Conservation (phyloP, 1,140 invertebrate genomes). For the Bombus vancouverensis region DNA sequence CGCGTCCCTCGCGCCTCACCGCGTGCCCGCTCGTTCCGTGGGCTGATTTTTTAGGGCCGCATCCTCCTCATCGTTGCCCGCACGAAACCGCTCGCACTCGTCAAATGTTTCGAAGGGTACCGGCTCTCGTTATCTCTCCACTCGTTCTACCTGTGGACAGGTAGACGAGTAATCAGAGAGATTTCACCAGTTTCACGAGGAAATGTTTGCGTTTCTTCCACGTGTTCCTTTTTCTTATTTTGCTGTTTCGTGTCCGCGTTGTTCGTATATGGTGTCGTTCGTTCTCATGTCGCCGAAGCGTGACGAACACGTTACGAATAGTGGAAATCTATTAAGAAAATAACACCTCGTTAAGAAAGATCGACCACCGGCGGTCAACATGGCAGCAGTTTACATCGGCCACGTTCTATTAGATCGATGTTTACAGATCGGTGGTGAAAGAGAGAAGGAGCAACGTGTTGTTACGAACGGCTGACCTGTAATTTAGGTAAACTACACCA, state of each 20-base stretch:
- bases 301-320: neutral
- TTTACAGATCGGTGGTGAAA: slow-evolving; percentile 36
- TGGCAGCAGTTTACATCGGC: slow-evolving; percentile 41
- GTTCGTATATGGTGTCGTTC: neutral
- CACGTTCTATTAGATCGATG: slow-evolving; percentile 64
- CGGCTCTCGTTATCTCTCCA: slow-evolving; percentile 52
- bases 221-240: neutral
- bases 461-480: slow-evolving; percentile 8
- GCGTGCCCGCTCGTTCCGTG: neutral
- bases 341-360: slow-evolving; percentile 56
- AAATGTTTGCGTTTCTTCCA: neutral
- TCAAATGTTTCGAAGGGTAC: slow-evolving; percentile 53
- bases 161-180: neutral
- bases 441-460: neutral
- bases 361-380: slow-evolving; percentile 44
- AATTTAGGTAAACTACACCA: slow-evolving; percentile 27
- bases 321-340: slow-evolving; percentile 64
- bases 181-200: slow-evolving; percentile 8
- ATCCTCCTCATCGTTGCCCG: neutral
- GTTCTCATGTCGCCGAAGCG: neutral
- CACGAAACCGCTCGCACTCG: slow-evolving; percentile 40
- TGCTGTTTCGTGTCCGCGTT: neutral
- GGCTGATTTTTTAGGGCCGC: slow-evolving; percentile 21
- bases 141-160: neutral
- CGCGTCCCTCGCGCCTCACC: slow-evolving; percentile 5